Conservation (phyloP, 2,888 invertebrate genomes). For the Diarsia dahlii region DNA sequence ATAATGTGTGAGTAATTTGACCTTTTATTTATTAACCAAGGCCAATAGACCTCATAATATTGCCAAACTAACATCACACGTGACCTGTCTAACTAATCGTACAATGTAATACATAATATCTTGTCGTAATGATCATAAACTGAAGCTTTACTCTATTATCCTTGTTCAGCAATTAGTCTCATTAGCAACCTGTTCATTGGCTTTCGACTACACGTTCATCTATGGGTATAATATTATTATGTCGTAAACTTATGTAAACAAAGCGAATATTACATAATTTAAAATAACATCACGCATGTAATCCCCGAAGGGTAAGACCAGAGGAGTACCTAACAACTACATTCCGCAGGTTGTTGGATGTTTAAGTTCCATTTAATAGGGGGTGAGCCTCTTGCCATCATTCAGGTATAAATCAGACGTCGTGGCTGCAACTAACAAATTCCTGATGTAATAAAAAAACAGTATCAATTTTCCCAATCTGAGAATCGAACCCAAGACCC, state of each 20-base stretch:
- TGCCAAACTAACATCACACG: background rate
- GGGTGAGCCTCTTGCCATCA: too few relatives aligned
- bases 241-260: background rate
- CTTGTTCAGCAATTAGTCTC: constrained; percentile 54
- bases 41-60: background rate
- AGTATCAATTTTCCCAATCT: too few relatives aligned
- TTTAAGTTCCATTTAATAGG: too few relatives aligned
- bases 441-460: too few relatives aligned
- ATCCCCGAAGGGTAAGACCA: too few relatives aligned
- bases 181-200: constrained; percentile 57
- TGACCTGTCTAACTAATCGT: background rate
- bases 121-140: background rate
- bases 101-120: background rate
- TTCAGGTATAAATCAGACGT: too few relatives aligned
- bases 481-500: too few relatives aligned
- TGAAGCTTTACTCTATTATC: constrained; percentile 38
- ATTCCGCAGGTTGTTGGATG: too few relatives aligned
- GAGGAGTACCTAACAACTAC: too few relatives aligned
- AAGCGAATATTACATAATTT: background rate
- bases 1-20: background rate
- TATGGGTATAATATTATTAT: constrained; percentile 22
- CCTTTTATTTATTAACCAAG: background rate
- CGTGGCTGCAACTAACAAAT: too few relatives aligned
- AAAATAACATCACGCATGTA: background rate
- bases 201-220: constrained; percentile 38